A percentile compares a stretch with the other conserved stretches of the same genome.
Evolutionary conservation across 2,888 invertebrate species (phyloP).

Genomic region (Agrotis puta): DNA sequence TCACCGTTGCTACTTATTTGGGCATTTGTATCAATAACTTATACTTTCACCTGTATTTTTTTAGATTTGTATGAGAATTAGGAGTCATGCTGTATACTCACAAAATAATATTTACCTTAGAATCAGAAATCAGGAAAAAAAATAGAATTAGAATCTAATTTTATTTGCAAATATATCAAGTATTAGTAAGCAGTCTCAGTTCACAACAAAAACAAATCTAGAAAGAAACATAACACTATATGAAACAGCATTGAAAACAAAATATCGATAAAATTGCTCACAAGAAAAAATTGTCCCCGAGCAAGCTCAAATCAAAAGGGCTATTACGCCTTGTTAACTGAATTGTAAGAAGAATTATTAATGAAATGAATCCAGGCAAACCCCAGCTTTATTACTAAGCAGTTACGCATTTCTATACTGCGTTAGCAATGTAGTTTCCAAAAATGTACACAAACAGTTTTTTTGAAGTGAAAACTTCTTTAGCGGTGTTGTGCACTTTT

Average conservation of each 20-base stretch:
- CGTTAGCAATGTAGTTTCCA: neutral
- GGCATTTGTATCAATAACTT: too few relatives aligned
- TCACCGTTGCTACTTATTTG: too few relatives aligned
- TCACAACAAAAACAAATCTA: neutral
- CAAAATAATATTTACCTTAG: too few relatives aligned
- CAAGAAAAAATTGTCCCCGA: conserved; percentile 23
- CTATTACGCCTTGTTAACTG: conserved; percentile 39
- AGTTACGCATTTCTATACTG: conserved; percentile 49
- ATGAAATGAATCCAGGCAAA: conserved; percentile 42
- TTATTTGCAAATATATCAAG: too few relatives aligned
- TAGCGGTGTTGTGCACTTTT: too few relatives aligned
- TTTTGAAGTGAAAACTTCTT: too few relatives aligned
- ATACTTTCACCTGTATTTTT: too few relatives aligned
- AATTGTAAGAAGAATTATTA: conserved; percentile 44
- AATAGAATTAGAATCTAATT: too few relatives aligned
- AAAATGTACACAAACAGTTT: neutral
- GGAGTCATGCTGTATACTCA: too few relatives aligned
- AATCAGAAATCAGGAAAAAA: too few relatives aligned
- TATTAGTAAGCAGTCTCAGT: too few relatives aligned
- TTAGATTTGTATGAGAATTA: too few relatives aligned
- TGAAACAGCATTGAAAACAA: neutral
- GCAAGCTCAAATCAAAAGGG: conserved; percentile 45
- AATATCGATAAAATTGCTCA: conserved; percentile 32
- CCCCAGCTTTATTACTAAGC: conserved; percentile 30
- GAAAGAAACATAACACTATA: neutral